Conservation (phyloP, 1,140 invertebrate genomes). For the Papilio glaucus region DNA sequence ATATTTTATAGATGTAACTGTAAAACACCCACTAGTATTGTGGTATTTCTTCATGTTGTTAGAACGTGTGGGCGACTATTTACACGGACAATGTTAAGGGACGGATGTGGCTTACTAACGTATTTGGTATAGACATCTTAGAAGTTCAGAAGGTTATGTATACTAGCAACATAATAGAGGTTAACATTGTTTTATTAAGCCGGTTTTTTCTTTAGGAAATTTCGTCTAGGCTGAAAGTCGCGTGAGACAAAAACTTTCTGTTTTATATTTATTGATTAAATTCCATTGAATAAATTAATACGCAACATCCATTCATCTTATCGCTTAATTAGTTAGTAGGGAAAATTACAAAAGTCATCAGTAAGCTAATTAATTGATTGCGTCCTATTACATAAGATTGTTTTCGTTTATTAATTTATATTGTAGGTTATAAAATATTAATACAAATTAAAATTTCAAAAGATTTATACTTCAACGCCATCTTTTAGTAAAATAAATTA, state of each 20-base stretch:
- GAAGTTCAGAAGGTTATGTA: background rate
- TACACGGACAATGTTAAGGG: conserved; percentile 5
- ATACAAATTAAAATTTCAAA: too few relatives aligned
- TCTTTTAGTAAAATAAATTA: too few relatives aligned
- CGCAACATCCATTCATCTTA: conserved; percentile 21
- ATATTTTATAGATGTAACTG: conserved; percentile 7
- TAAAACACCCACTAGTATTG: conserved; percentile 26
- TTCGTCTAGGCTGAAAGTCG: conserved; percentile 5
- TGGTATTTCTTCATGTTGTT: background rate
- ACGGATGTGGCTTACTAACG: background rate
- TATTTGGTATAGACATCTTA: too few relatives aligned
- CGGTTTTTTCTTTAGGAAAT: too few relatives aligned
- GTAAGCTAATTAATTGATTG: conserved; percentile 13
- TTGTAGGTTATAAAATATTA: too few relatives aligned
- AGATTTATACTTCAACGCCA: too few relatives aligned
- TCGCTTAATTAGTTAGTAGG: conserved; percentile 4
- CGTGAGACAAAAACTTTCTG: conserved; percentile 17
- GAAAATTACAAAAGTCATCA: conserved; percentile 14
- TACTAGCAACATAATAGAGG: too few relatives aligned
- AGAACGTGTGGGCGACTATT: conserved; percentile 17
- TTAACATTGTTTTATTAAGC: too few relatives aligned
- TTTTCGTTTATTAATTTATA: background rate
- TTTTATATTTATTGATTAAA: background rate
- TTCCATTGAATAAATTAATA: conserved; percentile 21
- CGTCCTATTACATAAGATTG: background rate